Evolutionary conservation across 2,113 vertebrate species (phyloP).

Genomic region (Pristiophorus japonicus): DNA sequence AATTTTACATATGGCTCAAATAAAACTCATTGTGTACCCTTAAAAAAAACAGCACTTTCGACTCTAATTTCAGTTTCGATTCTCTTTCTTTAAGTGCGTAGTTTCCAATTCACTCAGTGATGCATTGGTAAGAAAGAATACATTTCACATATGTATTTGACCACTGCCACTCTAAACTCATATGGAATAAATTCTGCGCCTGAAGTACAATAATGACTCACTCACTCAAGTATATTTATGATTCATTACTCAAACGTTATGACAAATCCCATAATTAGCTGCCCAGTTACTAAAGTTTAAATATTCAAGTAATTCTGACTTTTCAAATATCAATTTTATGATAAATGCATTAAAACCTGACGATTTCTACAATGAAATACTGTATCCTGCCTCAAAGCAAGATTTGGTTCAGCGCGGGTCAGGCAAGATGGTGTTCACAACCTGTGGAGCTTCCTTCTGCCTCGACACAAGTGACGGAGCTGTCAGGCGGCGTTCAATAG

Average conservation of each 20-base stretch:
- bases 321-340: not conserved
- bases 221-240: not conserved
- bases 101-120: not conserved
- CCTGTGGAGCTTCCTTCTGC: not conserved
- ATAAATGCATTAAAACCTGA: not conserved
- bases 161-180: not conserved
- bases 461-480: not conserved
- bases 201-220: not conserved
- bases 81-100: not conserved
- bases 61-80: not conserved
- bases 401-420: not conserved
- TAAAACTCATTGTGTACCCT: too few species aligned
- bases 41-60: not conserved
- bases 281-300: not conserved
- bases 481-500: not conserved
- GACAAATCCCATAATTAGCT: not conserved
- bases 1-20: too few species aligned
- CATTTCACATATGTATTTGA: not conserved
- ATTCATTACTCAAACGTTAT: not conserved
- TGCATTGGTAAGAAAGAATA: not conserved
- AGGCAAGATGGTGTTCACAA: not conserved
- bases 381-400: not conserved
- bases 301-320: not conserved
- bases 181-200: not conserved
- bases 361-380: not conserved